Evolutionary conservation across 2,888 invertebrate genomes (phyloP), one percentile per base, ranked within the genome.

Genomic region (Ptychoptera albimana): DNA sequence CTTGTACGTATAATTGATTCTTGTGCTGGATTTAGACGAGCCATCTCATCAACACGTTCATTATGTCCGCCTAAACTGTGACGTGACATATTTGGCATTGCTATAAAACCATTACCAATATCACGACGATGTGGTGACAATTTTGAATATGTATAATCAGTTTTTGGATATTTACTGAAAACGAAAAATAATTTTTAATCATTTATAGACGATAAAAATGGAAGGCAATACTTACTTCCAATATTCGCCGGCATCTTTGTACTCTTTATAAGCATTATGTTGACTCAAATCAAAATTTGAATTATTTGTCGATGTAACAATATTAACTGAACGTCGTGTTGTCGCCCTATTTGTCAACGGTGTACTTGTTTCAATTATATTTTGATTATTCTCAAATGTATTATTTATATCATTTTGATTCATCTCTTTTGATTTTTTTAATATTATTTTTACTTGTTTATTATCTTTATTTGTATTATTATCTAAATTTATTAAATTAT

Each of bases 81-180:
- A 3, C 89, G 77, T 2, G 87, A 87, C 88, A 91, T 88, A 64
- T 91, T 89, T 4, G 88, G 88, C 74, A 86, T 84, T 23, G 82
- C 81, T 50, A 86, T 72, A 45, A 85, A 74, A 2, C 86, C 86
- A 1, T 83, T 83, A 0, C 80, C 81, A 45, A 85, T 67, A 60
- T 82, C 82, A 53, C 82, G 79, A 43, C 86, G 77, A 68, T 82
- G 83, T 52, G 78, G 78, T n/a, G 87, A 88, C 52, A 80, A 68
- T 50, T 73, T 75, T 2, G 88, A 86, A 63, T 91, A 91, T 8
- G 88, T 88, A 68, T 87, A 89, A 66, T 89, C 89, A 48, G 89
- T 91, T 68, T 91, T 91, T 6, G 87, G 88, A 60, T 81, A 85
- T 64, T 79, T 79, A 63, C 89, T 89, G 71, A 12, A 68, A 66